Evolutionary conservation across 2,888 invertebrate genomes (phyloP).

Genomic region (Drosophila emarginata): DNA sequence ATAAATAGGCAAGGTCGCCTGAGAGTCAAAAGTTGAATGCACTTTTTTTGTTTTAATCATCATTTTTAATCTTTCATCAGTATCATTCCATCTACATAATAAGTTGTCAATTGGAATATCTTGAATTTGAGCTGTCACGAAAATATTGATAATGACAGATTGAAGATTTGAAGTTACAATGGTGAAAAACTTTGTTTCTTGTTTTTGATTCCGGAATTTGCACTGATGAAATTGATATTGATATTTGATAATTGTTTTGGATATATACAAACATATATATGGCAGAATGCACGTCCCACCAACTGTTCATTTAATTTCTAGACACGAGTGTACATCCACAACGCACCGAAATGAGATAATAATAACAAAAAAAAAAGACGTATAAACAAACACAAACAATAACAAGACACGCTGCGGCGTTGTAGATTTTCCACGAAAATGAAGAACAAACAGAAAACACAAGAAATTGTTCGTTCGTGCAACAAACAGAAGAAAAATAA

Average conservation of each 20-base stretch:
- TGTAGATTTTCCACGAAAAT: constrained; percentile 24
- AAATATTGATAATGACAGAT: too few relatives aligned
- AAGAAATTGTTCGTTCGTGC: constrained; percentile 34
- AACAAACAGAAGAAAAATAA: constrained; percentile 44
- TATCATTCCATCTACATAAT: too few relatives aligned
- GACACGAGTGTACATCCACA: constrained; percentile 45
- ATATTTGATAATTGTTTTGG: too few relatives aligned
- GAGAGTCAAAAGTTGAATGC: constrained; percentile 1
- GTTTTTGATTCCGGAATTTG: too few relatives aligned
- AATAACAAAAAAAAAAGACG: constrained; percentile 68
- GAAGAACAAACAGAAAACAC: constrained; percentile 61
- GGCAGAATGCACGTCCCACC: neutral
- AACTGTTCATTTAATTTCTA: constrained; percentile 7
- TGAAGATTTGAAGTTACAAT: too few relatives aligned
- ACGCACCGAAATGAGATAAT: constrained; percentile 66
- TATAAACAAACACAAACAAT: constrained; percentile 58
- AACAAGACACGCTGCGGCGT: constrained; percentile 50
- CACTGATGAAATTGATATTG: too few relatives aligned
- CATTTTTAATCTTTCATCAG: too few relatives aligned
- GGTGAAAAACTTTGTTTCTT: too few relatives aligned
- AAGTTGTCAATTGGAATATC: too few relatives aligned
- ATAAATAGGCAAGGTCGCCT: constrained; percentile 42
- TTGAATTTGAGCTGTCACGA: too few relatives aligned
- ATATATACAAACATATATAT: too few relatives aligned
- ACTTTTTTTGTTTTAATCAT: constrained; percentile 1